Base-by-base conservation (phyloP, 2,797 vertebrate species). In the Stomatorhinus walkeri region DNA sequence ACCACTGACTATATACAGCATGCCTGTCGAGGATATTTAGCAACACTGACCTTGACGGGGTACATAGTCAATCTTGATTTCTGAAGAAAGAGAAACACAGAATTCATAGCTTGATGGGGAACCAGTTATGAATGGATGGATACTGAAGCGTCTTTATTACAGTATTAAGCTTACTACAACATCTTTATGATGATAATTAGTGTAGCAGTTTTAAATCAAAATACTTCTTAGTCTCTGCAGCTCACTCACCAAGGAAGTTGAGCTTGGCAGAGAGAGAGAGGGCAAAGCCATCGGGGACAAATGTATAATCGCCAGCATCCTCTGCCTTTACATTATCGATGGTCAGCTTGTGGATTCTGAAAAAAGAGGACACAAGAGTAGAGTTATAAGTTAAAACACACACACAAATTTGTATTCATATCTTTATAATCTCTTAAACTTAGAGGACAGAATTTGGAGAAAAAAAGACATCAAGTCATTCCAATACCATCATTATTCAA, bases 21-120 rank as follows among this genome's bases (percentile, higher is more conserved):
- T 85, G 8, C 36, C 24, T 6, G 12, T 10, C 3, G n/a, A 32
- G 14, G 32, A 46, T 56, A 54, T 24, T 22, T 4, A 51, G 9
- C 19, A 46, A 72, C n/a, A 84, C 94, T 48, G 89, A 96, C 96
- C 96, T 95, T 96, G 95, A 90, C 97, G 96, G 0, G 97, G 97
- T 12, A 98, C 97, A 0, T 98, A 98, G 91, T 97, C 97, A 8
- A 98, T 96, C 95, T 98, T 98, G 92, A 98, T 97, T 95, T 98
- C 97, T 97, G 92, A 87, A 91, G 76, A 81, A 59, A 89, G 51
- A 91, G 76, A 61, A 10, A 40, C 22, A 51, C 22, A 1, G 85
- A 88, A 81, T 49, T 51, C 24, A 1, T 14, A 22, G 22, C 51
- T 54, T 9, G 36, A 43, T 81, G 76, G 19, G 40, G 46, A 81